phyloP scores from a whole-genome alignment of 1,140 invertebrate species.

The Diachasmimorpha longicaudata region DNA sequence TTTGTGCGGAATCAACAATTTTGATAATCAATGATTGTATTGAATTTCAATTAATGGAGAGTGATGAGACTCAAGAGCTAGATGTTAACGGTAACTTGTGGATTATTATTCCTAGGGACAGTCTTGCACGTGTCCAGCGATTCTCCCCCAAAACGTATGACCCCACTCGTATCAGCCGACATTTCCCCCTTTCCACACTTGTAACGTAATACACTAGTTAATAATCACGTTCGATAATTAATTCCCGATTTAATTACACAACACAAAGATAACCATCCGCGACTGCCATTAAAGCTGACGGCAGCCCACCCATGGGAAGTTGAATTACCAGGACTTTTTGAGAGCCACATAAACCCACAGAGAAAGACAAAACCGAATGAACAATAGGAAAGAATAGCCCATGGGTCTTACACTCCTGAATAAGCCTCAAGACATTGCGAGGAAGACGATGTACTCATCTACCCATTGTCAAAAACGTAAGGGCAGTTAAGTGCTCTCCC shows the following conservation, averaged over 20 bases:
- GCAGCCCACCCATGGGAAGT: background rate
- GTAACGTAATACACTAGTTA: too few species aligned
- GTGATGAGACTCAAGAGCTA: too few species aligned
- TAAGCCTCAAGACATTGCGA: slow-evolving; percentile 59
- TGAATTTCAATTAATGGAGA: too few species aligned
- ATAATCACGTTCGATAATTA: background rate
- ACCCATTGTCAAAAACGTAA: slow-evolving; percentile 48
- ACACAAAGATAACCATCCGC: background rate
- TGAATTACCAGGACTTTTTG: background rate
- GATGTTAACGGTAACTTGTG: too few species aligned
- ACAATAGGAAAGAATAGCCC: slow-evolving; percentile 59
- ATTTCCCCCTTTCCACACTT: too few species aligned
- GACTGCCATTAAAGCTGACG: background rate
- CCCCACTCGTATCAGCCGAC: too few species aligned
- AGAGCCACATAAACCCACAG: background rate
- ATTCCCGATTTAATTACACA: background rate
- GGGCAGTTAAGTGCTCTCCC: slow-evolving; percentile 60
- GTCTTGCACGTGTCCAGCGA: too few species aligned
- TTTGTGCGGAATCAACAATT: too few species aligned
- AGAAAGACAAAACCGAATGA: slow-evolving; percentile 36
- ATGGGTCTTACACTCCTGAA: slow-evolving; percentile 48
- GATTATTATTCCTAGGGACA: too few species aligned
- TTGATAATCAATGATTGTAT: too few species aligned
- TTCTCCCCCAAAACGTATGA: too few species aligned
- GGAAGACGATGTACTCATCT: slow-evolving; percentile 45